Percentiles rank a stretch among this genome's conserved stretches.
Conservation (phyloP, 2,113 vertebrate species). For the Noturus placidus region DNA sequence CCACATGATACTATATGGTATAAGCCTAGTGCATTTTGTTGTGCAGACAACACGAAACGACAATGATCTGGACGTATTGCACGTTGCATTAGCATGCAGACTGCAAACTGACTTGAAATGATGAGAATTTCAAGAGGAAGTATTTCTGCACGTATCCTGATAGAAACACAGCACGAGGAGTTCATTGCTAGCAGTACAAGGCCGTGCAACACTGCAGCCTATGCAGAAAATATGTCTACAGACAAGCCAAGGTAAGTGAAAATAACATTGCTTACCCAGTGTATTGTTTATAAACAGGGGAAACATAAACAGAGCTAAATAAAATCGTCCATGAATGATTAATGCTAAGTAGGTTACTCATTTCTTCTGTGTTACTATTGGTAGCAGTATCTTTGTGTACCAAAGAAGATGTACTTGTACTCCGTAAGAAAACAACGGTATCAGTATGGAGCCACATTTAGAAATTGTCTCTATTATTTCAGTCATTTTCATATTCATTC, state of each 20-base stretch:
- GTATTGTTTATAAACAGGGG: neutral
- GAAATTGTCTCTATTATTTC: neutral
- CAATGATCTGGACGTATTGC: neutral
- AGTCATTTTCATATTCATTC: neutral
- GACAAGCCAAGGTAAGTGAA: neutral
- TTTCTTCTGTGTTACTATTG: neutral
- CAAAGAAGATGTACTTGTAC: neutral
- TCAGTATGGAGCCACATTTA: neutral
- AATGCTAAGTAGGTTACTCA: neutral
- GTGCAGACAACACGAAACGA: too few relatives aligned
- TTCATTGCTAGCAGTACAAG: neutral
- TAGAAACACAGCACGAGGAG: neutral
- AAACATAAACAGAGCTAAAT: neutral
- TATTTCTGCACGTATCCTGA: neutral
- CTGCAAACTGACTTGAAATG: neutral
- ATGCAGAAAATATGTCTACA: neutral
- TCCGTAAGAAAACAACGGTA: neutral
- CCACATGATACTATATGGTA: too few relatives aligned
- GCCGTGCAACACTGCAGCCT: too few relatives aligned
- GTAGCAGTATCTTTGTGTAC: neutral
- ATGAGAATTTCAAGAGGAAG: neutral
- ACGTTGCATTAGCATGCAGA: neutral
- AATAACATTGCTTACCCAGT: neutral
- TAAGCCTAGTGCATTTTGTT: neutral
- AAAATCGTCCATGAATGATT: neutral